Percentiles rank a stretch among this genome's conserved stretches.
phyloP scores from a whole-genome alignment of 2,888 invertebrate species.

The Drosophila tripunctata region DNA sequence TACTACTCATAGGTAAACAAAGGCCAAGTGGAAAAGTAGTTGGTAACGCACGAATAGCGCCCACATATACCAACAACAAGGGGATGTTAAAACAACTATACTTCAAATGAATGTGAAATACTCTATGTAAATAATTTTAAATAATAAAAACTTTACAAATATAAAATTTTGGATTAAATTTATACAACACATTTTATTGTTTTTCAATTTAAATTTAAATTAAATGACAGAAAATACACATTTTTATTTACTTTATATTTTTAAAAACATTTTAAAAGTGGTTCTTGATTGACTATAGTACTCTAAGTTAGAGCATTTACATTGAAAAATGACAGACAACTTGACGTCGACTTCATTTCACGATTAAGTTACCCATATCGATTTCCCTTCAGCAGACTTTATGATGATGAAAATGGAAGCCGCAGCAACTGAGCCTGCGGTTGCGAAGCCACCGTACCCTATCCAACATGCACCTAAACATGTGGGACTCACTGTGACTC shows the following conservation, averaged over 20 bases:
- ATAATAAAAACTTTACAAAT: no score
- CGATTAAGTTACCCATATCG: slow-evolving; percentile 75
- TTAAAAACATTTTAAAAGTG: not conserved
- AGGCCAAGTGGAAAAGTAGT: slow-evolving; percentile 49
- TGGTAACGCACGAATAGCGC: slow-evolving; percentile 48
- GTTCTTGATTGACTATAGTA: not conserved
- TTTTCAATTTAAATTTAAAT: no score
- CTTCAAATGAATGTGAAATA: not conserved
- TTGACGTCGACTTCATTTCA: slow-evolving; percentile 73
- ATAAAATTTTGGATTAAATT: no score
- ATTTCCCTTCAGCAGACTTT: slow-evolving; percentile 74
- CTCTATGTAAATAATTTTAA: slow-evolving; percentile 2
- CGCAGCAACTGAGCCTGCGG: slow-evolving; percentile 56
- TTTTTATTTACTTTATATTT: not conserved
- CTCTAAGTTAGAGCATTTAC: not conserved
- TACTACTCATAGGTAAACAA: slow-evolving; percentile 60
- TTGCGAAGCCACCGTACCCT: slow-evolving; percentile 46
- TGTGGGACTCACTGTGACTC: slow-evolving; percentile 11
- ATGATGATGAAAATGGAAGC: slow-evolving; percentile 75
- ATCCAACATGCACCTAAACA: slow-evolving; percentile 1
- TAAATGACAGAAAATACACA: no score
- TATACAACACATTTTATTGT: no score
- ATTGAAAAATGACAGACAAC: slow-evolving; percentile 57
- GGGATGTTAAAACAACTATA: not conserved
- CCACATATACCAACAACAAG: slow-evolving; percentile 13